Conservation (phyloP, 2,888 invertebrate genomes). For the Andrena marginata region DNA sequence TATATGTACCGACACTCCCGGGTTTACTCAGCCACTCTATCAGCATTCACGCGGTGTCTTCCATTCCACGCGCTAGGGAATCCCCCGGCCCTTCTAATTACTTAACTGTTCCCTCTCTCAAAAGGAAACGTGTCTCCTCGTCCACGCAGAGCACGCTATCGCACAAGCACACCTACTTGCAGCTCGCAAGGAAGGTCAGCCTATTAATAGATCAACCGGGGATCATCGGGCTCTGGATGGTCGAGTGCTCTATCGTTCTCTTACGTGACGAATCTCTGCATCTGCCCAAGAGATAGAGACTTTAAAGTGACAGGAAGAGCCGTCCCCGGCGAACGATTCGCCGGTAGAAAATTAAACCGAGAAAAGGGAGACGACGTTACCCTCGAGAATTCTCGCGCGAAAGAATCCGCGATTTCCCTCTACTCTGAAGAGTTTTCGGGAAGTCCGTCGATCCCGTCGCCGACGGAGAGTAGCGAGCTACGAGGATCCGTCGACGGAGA, state of each 20-base stretch:
- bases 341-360: too few relatives aligned
- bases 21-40: too few relatives aligned
- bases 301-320: neutral
- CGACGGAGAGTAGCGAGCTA: constrained; percentile 7
- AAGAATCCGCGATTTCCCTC: neutral
- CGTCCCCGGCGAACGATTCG: too few relatives aligned
- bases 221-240: constrained; percentile 65
- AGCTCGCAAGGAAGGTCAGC: constrained; percentile 69
- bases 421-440: neutral
- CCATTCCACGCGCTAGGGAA: neutral
- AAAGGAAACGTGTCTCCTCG: constrained; percentile 36
- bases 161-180: constrained; percentile 49
- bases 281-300: neutral
- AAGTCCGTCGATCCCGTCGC: neutral
- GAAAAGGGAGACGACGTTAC: too few relatives aligned
- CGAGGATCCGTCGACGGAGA: neutral
- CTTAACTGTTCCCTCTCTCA: constrained; percentile 20
- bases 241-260: constrained; percentile 49
- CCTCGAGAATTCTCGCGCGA: neutral
- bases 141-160: constrained; percentile 31
- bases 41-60: too few relatives aligned
- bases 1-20: too few relatives aligned
- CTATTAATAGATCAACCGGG: constrained; percentile 70
- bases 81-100: neutral
- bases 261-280: constrained; percentile 41